Percentiles rank a stretch among this genome's conserved stretches.
These are phyloP conservation scores for Nothobranchius kuhntae DNA, from an alignment of 2,113 vertebrate species.

Conservation along the genomic window DNA sequence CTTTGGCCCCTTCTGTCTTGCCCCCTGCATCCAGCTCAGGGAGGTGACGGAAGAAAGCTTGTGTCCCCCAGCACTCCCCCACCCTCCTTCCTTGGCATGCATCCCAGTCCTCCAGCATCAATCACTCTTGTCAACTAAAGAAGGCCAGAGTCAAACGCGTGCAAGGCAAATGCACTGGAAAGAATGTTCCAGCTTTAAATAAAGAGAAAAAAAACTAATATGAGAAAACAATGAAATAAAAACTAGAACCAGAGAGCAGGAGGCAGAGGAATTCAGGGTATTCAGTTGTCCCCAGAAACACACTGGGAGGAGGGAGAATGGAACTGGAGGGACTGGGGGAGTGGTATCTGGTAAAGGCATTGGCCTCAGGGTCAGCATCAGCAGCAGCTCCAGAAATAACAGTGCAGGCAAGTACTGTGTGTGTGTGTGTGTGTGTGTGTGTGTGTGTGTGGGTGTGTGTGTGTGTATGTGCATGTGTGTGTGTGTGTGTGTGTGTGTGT, in stretches of 20 bases:
- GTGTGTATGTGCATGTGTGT: no score
- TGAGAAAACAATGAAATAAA: slow-evolving; percentile 22
- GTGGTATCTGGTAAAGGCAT: slow-evolving; percentile 75
- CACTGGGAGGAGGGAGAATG: slow-evolving; percentile 11
- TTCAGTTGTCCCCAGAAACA: slow-evolving; percentile 45
- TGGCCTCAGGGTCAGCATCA: slow-evolving; percentile 65
- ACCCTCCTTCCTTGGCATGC: slow-evolving; percentile 61
- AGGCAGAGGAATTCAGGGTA: slow-evolving; percentile 58
- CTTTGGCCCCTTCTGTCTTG: slow-evolving; percentile 67
- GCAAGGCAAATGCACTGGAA: slow-evolving; percentile 69
- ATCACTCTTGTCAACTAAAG: slow-evolving; percentile 70
- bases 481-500: no score
- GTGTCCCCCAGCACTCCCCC: slow-evolving; percentile 61
- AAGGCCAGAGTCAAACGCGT: slow-evolving; percentile 71
- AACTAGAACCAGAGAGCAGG: slow-evolving; percentile 15
- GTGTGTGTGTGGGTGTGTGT: background rate
- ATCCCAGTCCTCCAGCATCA: slow-evolving; percentile 69
- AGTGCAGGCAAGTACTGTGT: slow-evolving; percentile 38
- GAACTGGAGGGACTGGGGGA: background rate
- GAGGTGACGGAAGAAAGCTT: slow-evolving; percentile 77
- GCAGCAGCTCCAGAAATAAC: slow-evolving; percentile 37
- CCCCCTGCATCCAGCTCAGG: slow-evolving; percentile 69
- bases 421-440: slow-evolving; percentile 13
- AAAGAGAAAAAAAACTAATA: slow-evolving; percentile 38
- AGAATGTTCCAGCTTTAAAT: slow-evolving; percentile 82